phyloP scores from a whole-genome alignment of 2,888 invertebrate genomes.

The Linnaemya tessellans region DNA sequence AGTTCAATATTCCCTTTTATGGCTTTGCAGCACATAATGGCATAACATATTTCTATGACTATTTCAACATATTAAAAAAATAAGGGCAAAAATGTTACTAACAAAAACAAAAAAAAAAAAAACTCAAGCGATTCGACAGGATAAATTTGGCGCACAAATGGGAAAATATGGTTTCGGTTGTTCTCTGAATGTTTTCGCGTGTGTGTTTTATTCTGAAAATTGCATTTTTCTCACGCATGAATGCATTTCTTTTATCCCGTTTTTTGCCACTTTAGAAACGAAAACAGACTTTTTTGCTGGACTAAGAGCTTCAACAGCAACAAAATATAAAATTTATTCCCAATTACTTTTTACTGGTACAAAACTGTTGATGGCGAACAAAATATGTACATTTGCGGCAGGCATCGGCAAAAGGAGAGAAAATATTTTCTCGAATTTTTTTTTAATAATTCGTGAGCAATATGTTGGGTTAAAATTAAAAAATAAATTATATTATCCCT shows the following conservation, averaged over 20 bases:
- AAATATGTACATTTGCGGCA: background rate
- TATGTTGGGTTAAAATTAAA: too few species aligned
- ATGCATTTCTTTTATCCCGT: conserved; percentile 42
- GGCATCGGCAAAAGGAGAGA: background rate
- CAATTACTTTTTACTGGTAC: conserved; percentile 53
- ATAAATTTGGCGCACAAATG: conserved; percentile 60
- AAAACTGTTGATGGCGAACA: conserved; percentile 21
- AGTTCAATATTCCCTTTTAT: conserved; percentile 29
- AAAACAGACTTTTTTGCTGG: conserved; percentile 7
- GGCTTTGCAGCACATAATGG: background rate
- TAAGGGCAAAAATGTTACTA: conserved; percentile 9
- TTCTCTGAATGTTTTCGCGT: background rate
- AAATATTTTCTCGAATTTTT: too few species aligned
- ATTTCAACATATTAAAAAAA: conserved; percentile 20
- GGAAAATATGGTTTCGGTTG: conserved; percentile 54
- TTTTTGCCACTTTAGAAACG: conserved; percentile 29
- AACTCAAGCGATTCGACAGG: conserved; percentile 38
- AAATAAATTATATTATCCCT: too few species aligned
- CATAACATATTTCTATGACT: background rate
- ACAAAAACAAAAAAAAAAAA: background rate
- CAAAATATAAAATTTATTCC: conserved; percentile 7
- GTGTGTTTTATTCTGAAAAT: conserved; percentile 47
- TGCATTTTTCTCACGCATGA: conserved; percentile 64
- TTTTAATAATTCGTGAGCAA: too few species aligned
- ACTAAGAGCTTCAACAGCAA: background rate